Evolutionary conservation across 2,113 vertebrate species (phyloP).

Genomic region (Cromileptes altivelis): DNA sequence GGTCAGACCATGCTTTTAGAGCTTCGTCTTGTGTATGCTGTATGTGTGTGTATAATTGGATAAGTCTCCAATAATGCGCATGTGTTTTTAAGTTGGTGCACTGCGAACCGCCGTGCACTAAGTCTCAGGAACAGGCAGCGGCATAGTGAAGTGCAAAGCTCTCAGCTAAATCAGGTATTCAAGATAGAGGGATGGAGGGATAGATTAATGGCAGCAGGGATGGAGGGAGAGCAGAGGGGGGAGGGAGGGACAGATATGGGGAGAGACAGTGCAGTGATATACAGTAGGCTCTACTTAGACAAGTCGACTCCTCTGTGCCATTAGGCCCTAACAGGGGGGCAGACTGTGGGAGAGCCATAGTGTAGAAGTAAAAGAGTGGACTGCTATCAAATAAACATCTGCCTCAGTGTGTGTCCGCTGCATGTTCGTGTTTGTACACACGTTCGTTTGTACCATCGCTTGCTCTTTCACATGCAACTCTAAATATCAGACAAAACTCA

Average conservation of each 20-base stretch:
- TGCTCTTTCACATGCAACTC: conserved; percentile 22
- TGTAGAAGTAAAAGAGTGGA: conserved; percentile 44
- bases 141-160: conserved; percentile 72
- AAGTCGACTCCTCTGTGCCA: conserved; percentile 76
- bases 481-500: conserved; percentile 46
- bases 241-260: conserved; percentile 58
- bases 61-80: conserved; percentile 62
- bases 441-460: background rate
- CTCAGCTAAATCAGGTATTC: conserved; percentile 79
- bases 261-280: conserved; percentile 69
- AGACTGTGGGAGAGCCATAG: conserved; percentile 41
- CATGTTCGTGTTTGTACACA: conserved; percentile 17
- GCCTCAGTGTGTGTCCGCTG: conserved; percentile 9
- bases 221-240: conserved; percentile 43
- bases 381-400: conserved; percentile 60
- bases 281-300: conserved; percentile 76
- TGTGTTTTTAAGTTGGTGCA: conserved; percentile 64
- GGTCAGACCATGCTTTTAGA: conserved; percentile 65
- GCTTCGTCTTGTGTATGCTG: conserved; percentile 27
- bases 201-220: conserved; percentile 74
- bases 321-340: conserved; percentile 66
- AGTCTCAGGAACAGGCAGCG: conserved; percentile 54
- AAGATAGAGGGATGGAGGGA: conserved; percentile 69
- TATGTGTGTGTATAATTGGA: conserved; percentile 57
- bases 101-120: conserved; percentile 43